A percentile compares a stretch with the other conserved stretches of the same genome.
phyloP scores from a whole-genome alignment of 2,888 invertebrate genomes.

The Chloromyia formosa region DNA sequence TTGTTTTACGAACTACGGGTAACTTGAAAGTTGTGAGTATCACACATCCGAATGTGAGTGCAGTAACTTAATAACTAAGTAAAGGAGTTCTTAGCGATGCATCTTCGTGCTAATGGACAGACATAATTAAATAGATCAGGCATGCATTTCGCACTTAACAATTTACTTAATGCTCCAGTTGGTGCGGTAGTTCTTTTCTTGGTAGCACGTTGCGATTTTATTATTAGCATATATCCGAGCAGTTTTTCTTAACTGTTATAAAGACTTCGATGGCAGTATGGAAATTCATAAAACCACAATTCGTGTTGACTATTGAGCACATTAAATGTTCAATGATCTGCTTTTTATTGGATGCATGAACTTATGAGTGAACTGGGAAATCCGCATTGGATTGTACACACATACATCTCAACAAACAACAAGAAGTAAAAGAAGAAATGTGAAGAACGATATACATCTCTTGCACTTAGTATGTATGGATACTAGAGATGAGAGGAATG shows the following conservation, averaged over 20 bases:
- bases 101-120: background rate
- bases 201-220: slow-evolving; percentile 17
- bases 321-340: slow-evolving; percentile 10
- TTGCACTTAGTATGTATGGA: no score
- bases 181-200: slow-evolving; percentile 21
- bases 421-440: no score
- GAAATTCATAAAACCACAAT: background rate
- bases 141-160: slow-evolving; percentile 40
- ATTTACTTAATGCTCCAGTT: slow-evolving; percentile 46
- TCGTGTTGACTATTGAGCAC: background rate
- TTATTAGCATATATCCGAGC: slow-evolving; percentile 45
- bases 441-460: no score
- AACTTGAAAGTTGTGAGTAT: slow-evolving; percentile 12
- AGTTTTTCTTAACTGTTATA: background rate
- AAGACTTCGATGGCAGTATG: background rate
- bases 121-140: slow-evolving; percentile 47
- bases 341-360: background rate
- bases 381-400: no score
- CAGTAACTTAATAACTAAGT: slow-evolving; percentile 16
- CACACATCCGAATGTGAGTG: slow-evolving; percentile 10
- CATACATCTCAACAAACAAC: no score
- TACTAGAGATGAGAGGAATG: no score
- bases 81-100: slow-evolving; percentile 9
- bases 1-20: background rate
- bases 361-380: background rate